phyloP scores from a whole-genome alignment of 1,140 invertebrate genomes.

The Polypedilum pembai region DNA sequence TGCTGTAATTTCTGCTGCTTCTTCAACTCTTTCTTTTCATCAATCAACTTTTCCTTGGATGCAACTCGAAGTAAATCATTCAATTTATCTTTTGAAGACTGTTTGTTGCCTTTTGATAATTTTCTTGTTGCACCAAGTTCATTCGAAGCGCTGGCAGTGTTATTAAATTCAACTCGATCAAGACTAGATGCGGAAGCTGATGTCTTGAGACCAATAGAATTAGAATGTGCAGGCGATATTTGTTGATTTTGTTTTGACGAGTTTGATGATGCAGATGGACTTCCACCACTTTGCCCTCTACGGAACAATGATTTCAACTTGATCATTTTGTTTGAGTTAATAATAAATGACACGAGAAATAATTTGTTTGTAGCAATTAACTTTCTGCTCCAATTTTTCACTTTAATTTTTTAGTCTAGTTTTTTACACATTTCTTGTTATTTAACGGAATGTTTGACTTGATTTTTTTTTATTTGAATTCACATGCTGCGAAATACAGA shows the following conservation, averaged over 20 bases:
- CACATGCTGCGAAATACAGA: neutral
- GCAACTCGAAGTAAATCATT: constrained; percentile 33
- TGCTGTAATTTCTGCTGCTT: constrained; percentile 31
- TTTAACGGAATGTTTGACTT: neutral
- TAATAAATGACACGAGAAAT: constrained; percentile 45
- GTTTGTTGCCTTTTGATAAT: constrained; percentile 8
- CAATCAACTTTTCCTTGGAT: constrained; percentile 47
- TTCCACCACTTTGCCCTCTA: constrained; percentile 50
- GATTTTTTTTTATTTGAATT: neutral
- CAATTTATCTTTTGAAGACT: constrained; percentile 20
- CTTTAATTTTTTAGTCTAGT: neutral
- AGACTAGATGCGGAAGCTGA: constrained; percentile 48
- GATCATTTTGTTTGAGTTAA: constrained; percentile 50
- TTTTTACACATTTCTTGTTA: neutral
- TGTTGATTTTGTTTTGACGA: constrained; percentile 42
- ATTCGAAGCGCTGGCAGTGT: constrained; percentile 29
- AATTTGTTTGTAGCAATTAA: neutral
- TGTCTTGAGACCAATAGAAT: constrained; percentile 40
- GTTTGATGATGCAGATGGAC: constrained; percentile 40
- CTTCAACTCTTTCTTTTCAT: constrained; percentile 45
- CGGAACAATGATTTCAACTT: constrained; percentile 74
- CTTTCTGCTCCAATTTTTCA: neutral
- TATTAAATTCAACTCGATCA: constrained; percentile 36
- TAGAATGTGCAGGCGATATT: constrained; percentile 38
- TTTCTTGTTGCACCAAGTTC: constrained; percentile 30